Evolutionary conservation across 2,888 invertebrate species (phyloP).

Genomic region (Microplitis manilae): DNA sequence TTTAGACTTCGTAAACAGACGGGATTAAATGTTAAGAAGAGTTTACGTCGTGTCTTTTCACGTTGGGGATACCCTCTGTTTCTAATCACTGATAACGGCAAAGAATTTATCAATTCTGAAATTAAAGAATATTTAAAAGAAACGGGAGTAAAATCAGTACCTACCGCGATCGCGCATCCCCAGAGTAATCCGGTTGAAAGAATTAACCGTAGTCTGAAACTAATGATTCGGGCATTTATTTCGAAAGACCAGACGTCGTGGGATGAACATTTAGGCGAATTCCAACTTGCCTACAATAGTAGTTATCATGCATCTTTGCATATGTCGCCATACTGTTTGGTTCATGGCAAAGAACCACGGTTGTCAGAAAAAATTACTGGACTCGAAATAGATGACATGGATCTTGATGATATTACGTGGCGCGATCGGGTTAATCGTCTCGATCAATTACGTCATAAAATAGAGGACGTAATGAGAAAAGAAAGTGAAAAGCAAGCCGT

Average conservation of each 20-base stretch:
- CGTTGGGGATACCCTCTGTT: not conserved
- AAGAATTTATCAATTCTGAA: slow-evolving; percentile 34
- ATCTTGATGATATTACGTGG: not conserved
- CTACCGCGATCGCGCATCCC: too few species aligned
- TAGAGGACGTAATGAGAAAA: slow-evolving; percentile 26
- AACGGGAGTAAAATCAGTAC: too few species aligned
- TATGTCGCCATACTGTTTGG: slow-evolving; percentile 36
- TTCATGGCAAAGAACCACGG: slow-evolving; percentile 31
- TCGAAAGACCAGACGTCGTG: slow-evolving; percentile 27
- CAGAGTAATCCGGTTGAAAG: too few species aligned
- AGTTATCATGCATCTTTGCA: slow-evolving; percentile 25
- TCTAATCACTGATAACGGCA: slow-evolving; percentile 41
- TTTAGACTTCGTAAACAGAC: too few species aligned
- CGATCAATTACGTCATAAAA: slow-evolving; percentile 39
- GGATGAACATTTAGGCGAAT: slow-evolving; percentile 42
- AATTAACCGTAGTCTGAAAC: too few species aligned
- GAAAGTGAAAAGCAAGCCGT: slow-evolving; percentile 20
- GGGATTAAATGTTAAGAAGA: too few species aligned
- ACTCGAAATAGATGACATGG: not conserved
- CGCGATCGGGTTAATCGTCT: slow-evolving; percentile 31
- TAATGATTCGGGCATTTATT: too few species aligned
- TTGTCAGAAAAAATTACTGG: not conserved
- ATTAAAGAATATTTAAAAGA: not conserved
- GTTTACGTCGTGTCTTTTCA: too few species aligned
- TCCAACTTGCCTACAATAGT: slow-evolving; percentile 36